phyloP scores from a whole-genome alignment of 2,797 vertebrate genomes.

The Delichon dasypus region DNA sequence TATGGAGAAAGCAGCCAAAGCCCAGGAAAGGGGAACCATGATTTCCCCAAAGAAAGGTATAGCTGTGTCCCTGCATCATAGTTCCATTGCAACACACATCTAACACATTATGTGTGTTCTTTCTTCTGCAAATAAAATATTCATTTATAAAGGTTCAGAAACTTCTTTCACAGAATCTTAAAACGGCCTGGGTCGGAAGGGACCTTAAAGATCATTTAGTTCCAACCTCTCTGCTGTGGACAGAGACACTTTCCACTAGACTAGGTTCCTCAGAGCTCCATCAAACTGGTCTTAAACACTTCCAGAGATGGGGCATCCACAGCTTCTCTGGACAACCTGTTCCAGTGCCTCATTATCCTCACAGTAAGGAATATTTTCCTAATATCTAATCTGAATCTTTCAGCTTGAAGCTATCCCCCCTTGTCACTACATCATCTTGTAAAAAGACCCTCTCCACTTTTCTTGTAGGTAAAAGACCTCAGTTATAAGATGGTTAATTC shows the following conservation, averaged over 20 bases:
- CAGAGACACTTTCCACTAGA: neutral
- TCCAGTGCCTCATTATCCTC: neutral
- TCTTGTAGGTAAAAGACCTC: neutral
- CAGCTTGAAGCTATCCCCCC: neutral
- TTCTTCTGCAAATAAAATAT: neutral
- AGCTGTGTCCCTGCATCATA: neutral
- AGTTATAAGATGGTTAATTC: neutral
- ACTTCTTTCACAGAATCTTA: neutral
- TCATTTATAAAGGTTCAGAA: neutral
- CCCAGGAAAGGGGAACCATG: neutral
- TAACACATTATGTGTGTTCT: neutral
- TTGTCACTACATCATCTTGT: neutral
- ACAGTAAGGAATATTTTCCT: neutral
- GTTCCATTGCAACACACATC: neutral
- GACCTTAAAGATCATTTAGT: neutral
- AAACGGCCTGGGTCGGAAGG: neutral
- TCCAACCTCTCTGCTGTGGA: neutral
- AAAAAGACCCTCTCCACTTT: neutral
- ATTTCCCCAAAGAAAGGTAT: neutral
- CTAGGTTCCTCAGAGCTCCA: neutral
- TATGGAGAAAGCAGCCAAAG: neutral
- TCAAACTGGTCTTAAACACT: neutral
- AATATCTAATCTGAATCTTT: neutral
- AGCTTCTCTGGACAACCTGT: neutral
- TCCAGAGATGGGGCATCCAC: neutral